Conservation (phyloP, 2,113 vertebrate species). For the Sebastes fasciatus region DNA sequence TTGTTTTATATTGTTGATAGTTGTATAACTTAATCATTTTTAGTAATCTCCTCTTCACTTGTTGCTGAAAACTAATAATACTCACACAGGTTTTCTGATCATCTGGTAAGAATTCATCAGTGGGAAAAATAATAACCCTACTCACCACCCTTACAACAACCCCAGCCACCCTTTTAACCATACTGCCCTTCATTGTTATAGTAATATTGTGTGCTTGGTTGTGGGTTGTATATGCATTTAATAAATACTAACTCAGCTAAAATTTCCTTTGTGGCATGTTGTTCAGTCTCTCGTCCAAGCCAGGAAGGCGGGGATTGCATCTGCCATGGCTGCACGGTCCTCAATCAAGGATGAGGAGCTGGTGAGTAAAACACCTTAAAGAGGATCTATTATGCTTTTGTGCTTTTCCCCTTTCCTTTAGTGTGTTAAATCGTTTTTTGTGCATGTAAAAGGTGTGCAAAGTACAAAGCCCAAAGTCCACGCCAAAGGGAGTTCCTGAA, state of each 20-base stretch:
- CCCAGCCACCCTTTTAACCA: slow-evolving; percentile 2
- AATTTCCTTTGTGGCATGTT: slow-evolving; percentile 31
- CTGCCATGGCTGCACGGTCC: slow-evolving; percentile 95
- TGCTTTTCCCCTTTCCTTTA: no score
- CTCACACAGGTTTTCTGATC: slow-evolving; percentile 47
- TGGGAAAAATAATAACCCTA: slow-evolving; percentile 34
- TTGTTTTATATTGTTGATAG: slow-evolving; percentile 1
- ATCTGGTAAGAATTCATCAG: slow-evolving; percentile 26
- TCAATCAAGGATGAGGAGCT: slow-evolving; percentile 98
- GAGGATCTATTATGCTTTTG: no score
- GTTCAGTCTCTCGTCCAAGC: slow-evolving; percentile 96
- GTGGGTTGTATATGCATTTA: slow-evolving; percentile 40
- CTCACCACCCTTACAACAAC: slow-evolving; percentile 32
- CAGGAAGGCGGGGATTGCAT: slow-evolving; percentile 95
- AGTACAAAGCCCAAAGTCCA: no score
- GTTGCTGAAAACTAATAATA: slow-evolving; percentile 49
- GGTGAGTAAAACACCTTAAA: slow-evolving; percentile 84
- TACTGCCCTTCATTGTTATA: slow-evolving; percentile 17
- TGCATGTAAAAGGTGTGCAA: no score
- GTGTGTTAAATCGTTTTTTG: no score
- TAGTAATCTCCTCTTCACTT: slow-evolving; percentile 4
- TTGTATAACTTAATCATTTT: slow-evolving; percentile 5
- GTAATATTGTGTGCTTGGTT: slow-evolving; percentile 39
- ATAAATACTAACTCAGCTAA: slow-evolving; percentile 15
- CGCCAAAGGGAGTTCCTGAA: no score